phyloP scores from a whole-genome alignment of 2,888 invertebrate species.

The Disparrhopalites patrizii region DNA sequence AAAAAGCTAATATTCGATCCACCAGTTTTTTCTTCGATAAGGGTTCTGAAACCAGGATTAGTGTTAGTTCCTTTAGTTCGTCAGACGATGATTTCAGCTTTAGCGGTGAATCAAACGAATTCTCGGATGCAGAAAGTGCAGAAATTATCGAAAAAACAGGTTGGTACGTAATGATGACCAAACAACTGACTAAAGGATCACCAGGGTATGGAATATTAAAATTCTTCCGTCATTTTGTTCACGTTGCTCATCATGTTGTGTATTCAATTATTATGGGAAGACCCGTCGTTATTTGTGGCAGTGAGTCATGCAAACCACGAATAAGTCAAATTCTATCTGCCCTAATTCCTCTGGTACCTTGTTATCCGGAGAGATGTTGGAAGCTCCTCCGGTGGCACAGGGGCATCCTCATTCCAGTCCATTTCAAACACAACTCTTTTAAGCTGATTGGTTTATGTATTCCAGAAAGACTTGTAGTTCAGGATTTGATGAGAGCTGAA shows the following conservation, averaged over 20 bases:
- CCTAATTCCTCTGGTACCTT: constrained; percentile 43
- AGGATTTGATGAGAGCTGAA: constrained; percentile 49
- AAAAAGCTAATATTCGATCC: neutral
- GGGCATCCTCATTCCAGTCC: constrained; percentile 49
- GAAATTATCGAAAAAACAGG: constrained; percentile 37
- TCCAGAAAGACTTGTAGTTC: constrained; percentile 50
- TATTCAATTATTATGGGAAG: constrained; percentile 49
- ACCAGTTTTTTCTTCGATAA: neutral
- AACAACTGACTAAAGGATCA: constrained; percentile 31
- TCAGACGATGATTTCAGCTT: constrained; percentile 36
- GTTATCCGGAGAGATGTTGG: constrained; percentile 33
- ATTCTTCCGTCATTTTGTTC: constrained; percentile 47
- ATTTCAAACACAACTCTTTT: constrained; percentile 45
- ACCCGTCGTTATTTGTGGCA: constrained; percentile 44
- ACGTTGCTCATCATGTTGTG: constrained; percentile 48
- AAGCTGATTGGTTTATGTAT: constrained; percentile 50
- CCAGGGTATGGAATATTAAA: constrained; percentile 46
- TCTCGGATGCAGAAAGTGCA: constrained; percentile 19
- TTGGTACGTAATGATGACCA: constrained; percentile 40
- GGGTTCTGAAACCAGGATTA: constrained; percentile 14
- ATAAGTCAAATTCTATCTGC: constrained; percentile 37
- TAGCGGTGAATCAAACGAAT: constrained; percentile 19
- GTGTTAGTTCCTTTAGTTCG: constrained; percentile 38
- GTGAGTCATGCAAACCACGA: constrained; percentile 32
- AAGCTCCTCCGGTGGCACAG: constrained; percentile 49